phyloP scores from a whole-genome alignment of 2,113 vertebrate species.

The Thunnus thynnus region DNA sequence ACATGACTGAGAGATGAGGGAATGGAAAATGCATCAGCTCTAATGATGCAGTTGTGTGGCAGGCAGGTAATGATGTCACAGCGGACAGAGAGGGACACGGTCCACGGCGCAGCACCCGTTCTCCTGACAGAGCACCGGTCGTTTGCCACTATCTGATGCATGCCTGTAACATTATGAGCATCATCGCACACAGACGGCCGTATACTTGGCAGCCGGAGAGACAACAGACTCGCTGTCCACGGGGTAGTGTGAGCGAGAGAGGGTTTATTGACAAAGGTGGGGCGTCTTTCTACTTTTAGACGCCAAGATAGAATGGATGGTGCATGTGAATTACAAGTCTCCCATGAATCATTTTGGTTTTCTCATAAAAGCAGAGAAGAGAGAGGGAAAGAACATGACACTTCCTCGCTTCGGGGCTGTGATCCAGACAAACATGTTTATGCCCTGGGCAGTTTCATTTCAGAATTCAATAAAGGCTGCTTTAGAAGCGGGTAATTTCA shows the following conservation, averaged over 20 bases:
- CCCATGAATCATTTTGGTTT: constrained; percentile 76
- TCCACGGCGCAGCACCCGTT: constrained; percentile 19
- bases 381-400: constrained; percentile 67
- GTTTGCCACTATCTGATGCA: constrained; percentile 56
- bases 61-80: constrained; percentile 61
- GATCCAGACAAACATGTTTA: constrained; percentile 79
- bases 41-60: constrained; percentile 48
- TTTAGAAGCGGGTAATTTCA: constrained; percentile 65
- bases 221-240: constrained; percentile 30
- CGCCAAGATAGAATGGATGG: constrained; percentile 51
- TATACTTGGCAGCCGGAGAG: constrained; percentile 27
- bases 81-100: constrained; percentile 39
- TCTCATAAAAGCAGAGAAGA: constrained; percentile 69
- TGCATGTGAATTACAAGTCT: constrained; percentile 69
- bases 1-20: constrained; percentile 33
- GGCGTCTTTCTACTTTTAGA: constrained; percentile 76
- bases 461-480: constrained; percentile 66
- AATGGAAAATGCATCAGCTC: constrained; percentile 49
- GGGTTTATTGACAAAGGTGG: constrained; percentile 67
- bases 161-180: constrained; percentile 50
- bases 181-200: constrained; percentile 21
- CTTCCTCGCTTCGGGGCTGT: constrained; percentile 56
- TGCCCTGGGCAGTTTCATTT: constrained; percentile 67
- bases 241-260: constrained; percentile 40
- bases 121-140: constrained; percentile 41